These are phyloP conservation scores for Dreissena rostriformis DNA, from an alignment of 1,140 invertebrate species.

Conservation along the genomic window DNA sequence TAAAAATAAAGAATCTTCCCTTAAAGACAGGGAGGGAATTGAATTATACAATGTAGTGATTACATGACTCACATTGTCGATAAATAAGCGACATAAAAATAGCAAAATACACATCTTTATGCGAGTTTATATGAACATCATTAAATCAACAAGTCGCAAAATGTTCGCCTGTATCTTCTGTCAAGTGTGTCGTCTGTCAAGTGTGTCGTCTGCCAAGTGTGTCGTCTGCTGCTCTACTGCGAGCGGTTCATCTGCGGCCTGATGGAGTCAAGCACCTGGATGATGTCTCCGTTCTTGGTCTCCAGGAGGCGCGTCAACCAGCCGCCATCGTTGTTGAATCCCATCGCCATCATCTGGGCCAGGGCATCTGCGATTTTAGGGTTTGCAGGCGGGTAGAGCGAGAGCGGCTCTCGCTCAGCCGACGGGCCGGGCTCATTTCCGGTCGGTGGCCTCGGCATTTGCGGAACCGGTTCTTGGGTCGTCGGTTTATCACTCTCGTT, in stretches of 20 bases:
- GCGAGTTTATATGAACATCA: too few species aligned
- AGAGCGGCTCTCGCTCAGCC: not conserved
- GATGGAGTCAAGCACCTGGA: slow-evolving; percentile 86
- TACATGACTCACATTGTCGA: too few species aligned
- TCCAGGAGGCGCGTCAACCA: slow-evolving; percentile 84
- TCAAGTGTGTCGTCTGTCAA: too few species aligned
- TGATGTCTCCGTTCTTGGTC: slow-evolving; percentile 87
- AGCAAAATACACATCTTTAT: too few species aligned
- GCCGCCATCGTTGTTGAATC: slow-evolving; percentile 88
- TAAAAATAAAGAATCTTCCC: too few species aligned
- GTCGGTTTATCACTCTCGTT: not conserved
- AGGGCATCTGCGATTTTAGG: slow-evolving; percentile 78
- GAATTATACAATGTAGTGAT: too few species aligned
- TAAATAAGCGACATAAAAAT: too few species aligned
- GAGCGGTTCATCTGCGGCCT: slow-evolving; percentile 52
- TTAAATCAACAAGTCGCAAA: too few species aligned
- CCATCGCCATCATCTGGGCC: slow-evolving; percentile 89
- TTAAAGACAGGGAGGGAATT: too few species aligned
- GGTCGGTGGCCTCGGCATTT: not conserved
- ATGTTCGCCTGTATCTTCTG: too few species aligned
- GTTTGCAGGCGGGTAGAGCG: slow-evolving; percentile 64
- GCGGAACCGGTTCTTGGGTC: not conserved
- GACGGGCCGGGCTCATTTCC: not conserved
- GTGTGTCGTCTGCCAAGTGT: not conserved
- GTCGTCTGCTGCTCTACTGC: slow-evolving; percentile 5